Evolutionary conservation across 2,797 vertebrate species (phyloP).

Genomic region (Sebastes kiyomatsui): DNA sequence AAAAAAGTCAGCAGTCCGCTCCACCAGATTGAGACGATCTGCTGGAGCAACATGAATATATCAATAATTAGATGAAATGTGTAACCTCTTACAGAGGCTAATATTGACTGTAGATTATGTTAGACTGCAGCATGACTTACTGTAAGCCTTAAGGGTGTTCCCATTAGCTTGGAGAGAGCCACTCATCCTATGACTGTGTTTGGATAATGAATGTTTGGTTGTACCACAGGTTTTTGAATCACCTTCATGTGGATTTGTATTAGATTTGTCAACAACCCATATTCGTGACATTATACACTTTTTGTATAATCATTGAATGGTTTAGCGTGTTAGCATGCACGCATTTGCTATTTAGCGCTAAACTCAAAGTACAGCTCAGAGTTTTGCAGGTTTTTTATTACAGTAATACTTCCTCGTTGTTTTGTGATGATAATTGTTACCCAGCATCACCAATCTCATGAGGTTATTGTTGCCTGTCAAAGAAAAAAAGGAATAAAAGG

Average conservation of each 20-base stretch:
- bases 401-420: no score
- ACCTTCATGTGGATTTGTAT: background rate
- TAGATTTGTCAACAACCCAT: background rate
- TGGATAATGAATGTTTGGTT: background rate
- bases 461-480: background rate
- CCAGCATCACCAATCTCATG: no score
- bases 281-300: background rate
- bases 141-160: background rate
- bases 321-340: no score
- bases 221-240: slow-evolving; percentile 10
- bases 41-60: background rate
- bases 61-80: background rate
- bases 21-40: background rate
- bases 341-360: no score
- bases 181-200: background rate
- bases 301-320: background rate
- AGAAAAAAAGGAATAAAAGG: background rate
- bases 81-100: background rate
- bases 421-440: no score
- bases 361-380: no score
- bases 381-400: no score
- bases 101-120: background rate
- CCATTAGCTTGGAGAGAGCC: background rate
- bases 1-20: background rate
- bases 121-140: background rate